Conservation (phyloP, 2,113 vertebrate genomes). For the Mormyrus lacerda region DNA sequence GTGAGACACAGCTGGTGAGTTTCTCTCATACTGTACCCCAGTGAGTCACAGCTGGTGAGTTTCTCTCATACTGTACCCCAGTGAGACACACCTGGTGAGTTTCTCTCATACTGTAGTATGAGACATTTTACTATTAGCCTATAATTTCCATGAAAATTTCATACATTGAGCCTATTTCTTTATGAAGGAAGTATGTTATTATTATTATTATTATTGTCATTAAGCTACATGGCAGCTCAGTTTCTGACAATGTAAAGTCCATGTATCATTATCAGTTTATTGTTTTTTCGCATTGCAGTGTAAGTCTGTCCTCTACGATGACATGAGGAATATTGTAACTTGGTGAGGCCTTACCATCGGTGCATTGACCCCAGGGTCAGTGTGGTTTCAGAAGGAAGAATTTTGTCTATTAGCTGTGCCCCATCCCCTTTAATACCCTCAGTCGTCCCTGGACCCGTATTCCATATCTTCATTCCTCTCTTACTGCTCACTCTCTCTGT, state of each 20-base stretch:
- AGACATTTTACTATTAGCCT: neutral
- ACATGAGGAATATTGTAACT: neutral
- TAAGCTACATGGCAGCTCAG: too few relatives aligned
- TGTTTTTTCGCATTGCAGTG: neutral
- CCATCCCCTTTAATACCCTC: neutral
- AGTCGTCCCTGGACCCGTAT: neutral
- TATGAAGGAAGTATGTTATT: too few relatives aligned
- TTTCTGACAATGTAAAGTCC: too few relatives aligned
- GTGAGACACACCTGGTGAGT: neutral
- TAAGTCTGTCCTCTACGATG: neutral
- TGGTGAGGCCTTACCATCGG: neutral
- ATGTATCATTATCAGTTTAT: neutral
- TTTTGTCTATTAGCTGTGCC: neutral
- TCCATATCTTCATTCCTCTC: neutral
- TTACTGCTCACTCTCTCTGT: neutral
- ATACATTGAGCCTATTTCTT: too few relatives aligned
- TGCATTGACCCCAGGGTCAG: neutral
- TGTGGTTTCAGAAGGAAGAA: neutral
- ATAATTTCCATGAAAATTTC: neutral
- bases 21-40: neutral
- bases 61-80: neutral
- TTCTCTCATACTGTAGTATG: too few relatives aligned
- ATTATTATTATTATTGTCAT: neutral
- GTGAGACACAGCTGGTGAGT: conserved; percentile 66
- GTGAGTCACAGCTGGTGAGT: neutral